Evolutionary conservation across 2,888 invertebrate genomes (phyloP).

Genomic region (Synanthedon andrenaeformis): DNA sequence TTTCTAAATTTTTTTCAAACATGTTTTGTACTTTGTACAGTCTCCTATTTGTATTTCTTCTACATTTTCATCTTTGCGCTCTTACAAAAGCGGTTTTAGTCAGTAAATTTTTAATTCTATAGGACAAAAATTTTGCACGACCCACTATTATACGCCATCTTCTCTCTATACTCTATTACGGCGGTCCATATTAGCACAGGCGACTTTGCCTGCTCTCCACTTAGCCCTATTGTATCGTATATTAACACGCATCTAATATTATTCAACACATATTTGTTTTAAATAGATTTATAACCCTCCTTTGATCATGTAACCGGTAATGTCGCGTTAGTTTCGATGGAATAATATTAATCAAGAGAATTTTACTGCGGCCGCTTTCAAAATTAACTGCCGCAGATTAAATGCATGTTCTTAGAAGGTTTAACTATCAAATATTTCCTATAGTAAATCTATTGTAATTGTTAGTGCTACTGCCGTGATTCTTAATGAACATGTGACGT

Average conservation of each 20-base stretch:
- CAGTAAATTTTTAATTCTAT: too few species aligned
- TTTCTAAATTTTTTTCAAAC: too few species aligned
- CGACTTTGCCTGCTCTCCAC: too few species aligned
- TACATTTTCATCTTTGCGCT: too few species aligned
- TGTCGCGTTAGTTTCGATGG: constrained; percentile 56
- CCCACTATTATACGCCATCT: too few species aligned
- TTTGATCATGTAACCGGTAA: constrained; percentile 48
- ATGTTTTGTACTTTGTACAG: too few species aligned
- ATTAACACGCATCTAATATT: neutral
- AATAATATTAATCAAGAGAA: constrained; percentile 63
- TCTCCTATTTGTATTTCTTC: too few species aligned
- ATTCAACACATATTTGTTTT: constrained; percentile 14
- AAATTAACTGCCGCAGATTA: constrained; percentile 57
- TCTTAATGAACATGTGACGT: constrained; percentile 25
- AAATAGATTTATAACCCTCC: constrained; percentile 39
- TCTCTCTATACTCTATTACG: too few species aligned
- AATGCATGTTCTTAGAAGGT: constrained; percentile 53
- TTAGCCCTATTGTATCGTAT: too few species aligned
- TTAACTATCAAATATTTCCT: constrained; percentile 63
- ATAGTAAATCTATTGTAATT: constrained; percentile 46
- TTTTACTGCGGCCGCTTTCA: constrained; percentile 55
- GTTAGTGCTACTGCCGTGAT: constrained; percentile 44
- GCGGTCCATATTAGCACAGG: too few species aligned
- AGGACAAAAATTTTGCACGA: too few species aligned
- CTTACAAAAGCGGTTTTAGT: too few species aligned